Base-by-base conservation (phyloP, 2,113 vertebrate genomes). In the Fulica atra region DNA sequence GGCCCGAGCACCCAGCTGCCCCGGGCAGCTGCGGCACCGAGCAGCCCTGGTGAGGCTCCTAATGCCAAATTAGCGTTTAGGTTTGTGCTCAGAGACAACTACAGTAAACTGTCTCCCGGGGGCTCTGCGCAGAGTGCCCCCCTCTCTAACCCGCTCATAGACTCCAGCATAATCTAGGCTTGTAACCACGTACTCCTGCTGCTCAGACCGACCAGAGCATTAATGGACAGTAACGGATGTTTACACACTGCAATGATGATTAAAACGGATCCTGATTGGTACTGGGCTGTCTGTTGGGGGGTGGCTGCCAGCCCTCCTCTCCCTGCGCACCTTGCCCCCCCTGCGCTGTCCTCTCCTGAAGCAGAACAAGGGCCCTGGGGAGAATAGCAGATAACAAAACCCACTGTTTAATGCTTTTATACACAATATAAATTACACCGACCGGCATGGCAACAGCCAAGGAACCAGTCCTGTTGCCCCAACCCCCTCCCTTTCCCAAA, bases 61-160 rank as follows among this genome's bases (percentile, higher is more conserved):
- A 65, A 97, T 93, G 97, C 98, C 98, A 97, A 98, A 96, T 96
- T 97, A 98, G 98, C 69, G 17, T 96, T 96, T 98, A 98, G 98
- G 96, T 96, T 97, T 92, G 96, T 97, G 97, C 97, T 95, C 96
- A 28, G 54, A 95, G 92, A 94, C 89, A 83, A 64, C 94, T n/a
- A 81, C 88, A 85, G 86, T 68, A 66, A 93, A 60, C 96, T 84
- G 86, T 95, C 94, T 88, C 40, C 21, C 0, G 70, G 95, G 95
- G 63, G 59, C 77, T 60, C 65, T 23, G 16, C 1, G 44, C 81
- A 1, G 89, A 42, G 89, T 63, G 81, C 76, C 44, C 59, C 44
- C 44, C n/a, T 10, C 59, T 88, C 92, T 90, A 93, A 95, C 94
- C 94, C 29, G 95, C 96, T 97, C 97, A 76, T 97, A 97, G 96